Base-by-base conservation (phyloP, 2,797 vertebrate species). In the Centropyge bicolor region DNA sequence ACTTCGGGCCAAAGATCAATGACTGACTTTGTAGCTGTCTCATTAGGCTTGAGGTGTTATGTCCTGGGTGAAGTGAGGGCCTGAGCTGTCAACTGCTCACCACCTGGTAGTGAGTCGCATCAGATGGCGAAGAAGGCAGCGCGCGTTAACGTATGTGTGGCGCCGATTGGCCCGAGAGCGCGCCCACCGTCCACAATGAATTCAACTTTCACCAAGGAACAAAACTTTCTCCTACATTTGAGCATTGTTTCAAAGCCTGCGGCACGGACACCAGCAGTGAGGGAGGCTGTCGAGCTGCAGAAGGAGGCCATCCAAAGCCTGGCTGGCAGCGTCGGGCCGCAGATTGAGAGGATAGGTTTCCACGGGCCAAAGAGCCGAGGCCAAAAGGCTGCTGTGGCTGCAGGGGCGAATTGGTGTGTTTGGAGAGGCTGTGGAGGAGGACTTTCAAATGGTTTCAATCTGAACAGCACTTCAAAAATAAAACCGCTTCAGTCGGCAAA, bases 1-100 rank as follows among this genome's bases (percentile, higher is more conserved):
- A 72, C 82, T 85, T 76, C 84, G 78, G 85, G 90, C 83, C 84
- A 89, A 83, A 91, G 89, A 93, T 94, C 88, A 91, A 88, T 89
- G 82, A 81, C 64, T 68, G 84, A 78, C 85, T 86, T 88, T 85
- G 88, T 88, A 86, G 70, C 88, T 85, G 88, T 91, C 87, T 91
- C 87, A 89, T 92, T 91, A 90, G 87, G 86, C 84, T 81, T 46
- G 84, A 89, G 83, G 82, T 89, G 82, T 86, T 83, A 83, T 83
- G 77, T 91, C 88, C 82, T 78, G 81, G 83, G 84, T 88, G 81
- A 84, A 69, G 75, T 67, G 73, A 82, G 56, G 62, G 64, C 36
- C 71, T 78, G 65, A 83, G 85, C 71, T 91, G 86, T 86, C 87
- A 88, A 77, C 72, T 73, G 76, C 88, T 86, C 83, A 76, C 83